A percentile compares a stretch with the other conserved stretches of the same genome.
These are phyloP conservation scores for Helarctos malayanus DNA, from an alignment of 2,797 vertebrate genomes.

Conservation along the genomic window DNA sequence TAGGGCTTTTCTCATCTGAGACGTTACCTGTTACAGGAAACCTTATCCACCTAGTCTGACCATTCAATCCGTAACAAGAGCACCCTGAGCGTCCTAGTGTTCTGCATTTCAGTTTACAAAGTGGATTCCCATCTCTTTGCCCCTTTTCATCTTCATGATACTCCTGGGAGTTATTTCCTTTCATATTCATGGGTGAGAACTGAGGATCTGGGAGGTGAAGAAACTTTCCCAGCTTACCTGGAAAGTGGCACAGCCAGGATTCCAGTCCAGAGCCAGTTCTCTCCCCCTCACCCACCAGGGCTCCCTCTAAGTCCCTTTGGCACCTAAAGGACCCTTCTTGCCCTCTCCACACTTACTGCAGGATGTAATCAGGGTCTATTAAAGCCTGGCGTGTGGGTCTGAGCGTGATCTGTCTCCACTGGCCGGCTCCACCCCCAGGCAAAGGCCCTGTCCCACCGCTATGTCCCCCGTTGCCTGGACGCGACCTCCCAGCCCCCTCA, in stretches of 20 bases:
- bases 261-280: not conserved
- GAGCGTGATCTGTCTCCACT: not conserved
- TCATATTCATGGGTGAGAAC: not conserved
- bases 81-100: not conserved
- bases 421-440: not conserved
- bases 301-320: not conserved
- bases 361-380: not conserved
- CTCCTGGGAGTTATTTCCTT: not conserved
- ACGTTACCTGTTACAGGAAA: not conserved
- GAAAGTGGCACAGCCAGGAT: not conserved
- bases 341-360: not conserved
- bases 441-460: not conserved
- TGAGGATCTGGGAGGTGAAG: not conserved
- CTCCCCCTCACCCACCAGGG: not conserved
- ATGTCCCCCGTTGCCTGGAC: no score
- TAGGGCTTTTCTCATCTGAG: not conserved
- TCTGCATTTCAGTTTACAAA: not conserved
- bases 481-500: fast-evolving
- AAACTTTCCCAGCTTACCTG: not conserved
- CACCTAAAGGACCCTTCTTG: not conserved
- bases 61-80: not conserved
- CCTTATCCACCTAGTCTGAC: not conserved
- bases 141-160: not conserved
- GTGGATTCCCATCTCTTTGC: not conserved
- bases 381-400: not conserved